These are phyloP conservation scores for Holacanthella duospinosa DNA, from an alignment of 2,888 invertebrate species.

Conservation along the genomic window DNA sequence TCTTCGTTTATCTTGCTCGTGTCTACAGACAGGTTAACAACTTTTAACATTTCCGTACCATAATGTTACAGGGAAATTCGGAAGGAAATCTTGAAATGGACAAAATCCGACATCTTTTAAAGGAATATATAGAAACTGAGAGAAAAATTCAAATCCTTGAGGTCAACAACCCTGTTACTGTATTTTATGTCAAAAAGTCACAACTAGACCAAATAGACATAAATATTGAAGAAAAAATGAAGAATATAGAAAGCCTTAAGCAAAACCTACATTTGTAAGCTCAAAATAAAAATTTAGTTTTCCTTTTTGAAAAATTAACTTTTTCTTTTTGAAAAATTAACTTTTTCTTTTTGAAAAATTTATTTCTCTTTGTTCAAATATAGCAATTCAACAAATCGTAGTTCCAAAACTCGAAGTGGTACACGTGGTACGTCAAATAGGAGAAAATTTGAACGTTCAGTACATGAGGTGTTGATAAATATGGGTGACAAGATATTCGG, in stretches of 20 bases:
- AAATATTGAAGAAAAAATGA: slow-evolving; percentile 18
- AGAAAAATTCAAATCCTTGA: slow-evolving; percentile 28
- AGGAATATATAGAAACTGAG: slow-evolving; percentile 28
- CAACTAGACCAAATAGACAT: slow-evolving; percentile 25
- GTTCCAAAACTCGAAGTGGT: too few relatives aligned
- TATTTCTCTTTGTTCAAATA: too few relatives aligned
- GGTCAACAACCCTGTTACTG: slow-evolving; percentile 31
- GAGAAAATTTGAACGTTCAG: too few relatives aligned
- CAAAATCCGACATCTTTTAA: slow-evolving; percentile 9
- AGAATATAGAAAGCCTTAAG: slow-evolving; percentile 13
- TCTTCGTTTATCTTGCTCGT: too few relatives aligned
- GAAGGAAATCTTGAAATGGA: not conserved
- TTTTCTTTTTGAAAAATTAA: too few relatives aligned
- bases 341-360: not conserved
- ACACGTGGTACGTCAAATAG: too few relatives aligned
- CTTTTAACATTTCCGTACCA: too few relatives aligned
- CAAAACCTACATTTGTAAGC: slow-evolving; percentile 2
- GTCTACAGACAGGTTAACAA: too few relatives aligned
- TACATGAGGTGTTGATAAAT: slow-evolving; percentile 1
- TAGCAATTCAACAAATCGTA: too few relatives aligned
- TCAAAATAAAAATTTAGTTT: not conserved
- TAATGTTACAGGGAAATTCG: not conserved
- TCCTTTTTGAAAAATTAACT: not conserved
- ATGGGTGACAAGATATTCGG: slow-evolving; percentile 22
- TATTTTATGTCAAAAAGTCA: slow-evolving; percentile 35